Evolutionary conservation across 2,888 invertebrate species (phyloP).

Genomic region (Xanthorhoe spadicearia): DNA sequence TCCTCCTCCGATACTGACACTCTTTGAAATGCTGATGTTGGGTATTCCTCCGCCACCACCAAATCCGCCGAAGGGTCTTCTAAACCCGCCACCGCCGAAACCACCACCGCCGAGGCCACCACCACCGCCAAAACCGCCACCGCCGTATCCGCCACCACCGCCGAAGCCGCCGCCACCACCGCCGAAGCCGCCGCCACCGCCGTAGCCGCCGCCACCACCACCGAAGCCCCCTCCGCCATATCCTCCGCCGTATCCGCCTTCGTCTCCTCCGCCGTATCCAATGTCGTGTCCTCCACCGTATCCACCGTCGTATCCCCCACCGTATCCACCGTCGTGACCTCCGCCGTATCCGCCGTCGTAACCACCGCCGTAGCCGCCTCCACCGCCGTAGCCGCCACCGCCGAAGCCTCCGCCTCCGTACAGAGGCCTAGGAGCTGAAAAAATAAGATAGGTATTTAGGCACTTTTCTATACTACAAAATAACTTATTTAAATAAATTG

Average conservation of each 20-base stretch:
- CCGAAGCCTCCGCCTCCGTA: constrained; percentile 52
- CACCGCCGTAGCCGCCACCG: constrained; percentile 17
- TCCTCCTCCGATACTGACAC: constrained; percentile 51
- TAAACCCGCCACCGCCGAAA: constrained; percentile 45
- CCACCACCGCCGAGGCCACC: constrained; percentile 18
- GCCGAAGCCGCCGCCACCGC: constrained; percentile 46
- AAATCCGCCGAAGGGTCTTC: constrained; percentile 30
- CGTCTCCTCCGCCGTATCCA: constrained; percentile 27
- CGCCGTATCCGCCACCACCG: constrained; percentile 21
- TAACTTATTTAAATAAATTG: too few relatives aligned
- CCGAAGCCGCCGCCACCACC: constrained; percentile 23
- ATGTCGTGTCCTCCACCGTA: not conserved
- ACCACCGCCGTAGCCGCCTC: not conserved
- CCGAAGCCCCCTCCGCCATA: constrained; percentile 12
- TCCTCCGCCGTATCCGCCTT: constrained; percentile 6
- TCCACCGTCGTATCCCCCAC: constrained; percentile 29
- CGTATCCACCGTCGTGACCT: not conserved
- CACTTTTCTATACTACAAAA: too few relatives aligned
- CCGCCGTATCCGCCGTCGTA: not conserved
- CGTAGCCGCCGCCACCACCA: constrained; percentile 1
- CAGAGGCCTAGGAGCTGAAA: constrained; percentile 47
- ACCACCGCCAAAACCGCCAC: constrained; percentile 21
- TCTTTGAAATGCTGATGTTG: constrained; percentile 53
- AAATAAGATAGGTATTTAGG: too few relatives aligned
- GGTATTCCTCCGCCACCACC: constrained; percentile 35